phyloP scores from a whole-genome alignment of 2,113 vertebrate species.

The Scytalopus superciliaris region DNA sequence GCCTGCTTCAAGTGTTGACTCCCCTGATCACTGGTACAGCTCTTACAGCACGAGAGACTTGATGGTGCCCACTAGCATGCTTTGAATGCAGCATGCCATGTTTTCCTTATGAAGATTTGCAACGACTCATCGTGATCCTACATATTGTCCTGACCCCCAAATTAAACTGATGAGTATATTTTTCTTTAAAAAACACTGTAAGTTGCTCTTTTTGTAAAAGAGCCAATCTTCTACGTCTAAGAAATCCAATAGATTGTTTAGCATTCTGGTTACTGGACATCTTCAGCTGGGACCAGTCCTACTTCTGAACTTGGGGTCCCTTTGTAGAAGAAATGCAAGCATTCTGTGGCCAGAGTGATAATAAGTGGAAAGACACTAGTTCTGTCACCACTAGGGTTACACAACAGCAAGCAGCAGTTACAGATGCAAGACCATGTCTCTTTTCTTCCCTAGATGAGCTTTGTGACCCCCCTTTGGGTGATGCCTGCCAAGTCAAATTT shows the following conservation, averaged over 20 bases:
- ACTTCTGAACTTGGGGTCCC: not conserved
- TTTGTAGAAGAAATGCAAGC: not conserved
- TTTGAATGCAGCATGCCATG: not conserved
- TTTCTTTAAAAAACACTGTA: not conserved
- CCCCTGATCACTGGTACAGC: not conserved
- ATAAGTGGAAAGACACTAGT: not conserved
- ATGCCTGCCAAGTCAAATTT: constrained; percentile 26
- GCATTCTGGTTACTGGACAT: not conserved
- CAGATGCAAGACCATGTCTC: not conserved
- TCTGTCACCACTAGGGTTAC: not conserved
- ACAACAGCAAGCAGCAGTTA: not conserved
- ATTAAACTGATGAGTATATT: not conserved
- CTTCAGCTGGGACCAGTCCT: not conserved
- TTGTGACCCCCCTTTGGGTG: not conserved
- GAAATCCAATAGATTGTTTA: not conserved
- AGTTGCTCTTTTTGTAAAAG: not conserved
- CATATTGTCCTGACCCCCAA: not conserved
- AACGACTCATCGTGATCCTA: not conserved
- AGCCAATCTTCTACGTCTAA: not conserved
- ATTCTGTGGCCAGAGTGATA: not conserved
- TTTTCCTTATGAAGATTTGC: not conserved
- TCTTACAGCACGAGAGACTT: not conserved
- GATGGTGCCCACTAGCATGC: not conserved
- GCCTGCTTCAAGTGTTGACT: not conserved
- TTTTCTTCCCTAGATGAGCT: not conserved